A percentile compares a stretch with the other conserved stretches of the same genome.
These are phyloP conservation scores for Exocentrus adspersus DNA, from an alignment of 2,888 invertebrate species.

Conservation along the genomic window DNA sequence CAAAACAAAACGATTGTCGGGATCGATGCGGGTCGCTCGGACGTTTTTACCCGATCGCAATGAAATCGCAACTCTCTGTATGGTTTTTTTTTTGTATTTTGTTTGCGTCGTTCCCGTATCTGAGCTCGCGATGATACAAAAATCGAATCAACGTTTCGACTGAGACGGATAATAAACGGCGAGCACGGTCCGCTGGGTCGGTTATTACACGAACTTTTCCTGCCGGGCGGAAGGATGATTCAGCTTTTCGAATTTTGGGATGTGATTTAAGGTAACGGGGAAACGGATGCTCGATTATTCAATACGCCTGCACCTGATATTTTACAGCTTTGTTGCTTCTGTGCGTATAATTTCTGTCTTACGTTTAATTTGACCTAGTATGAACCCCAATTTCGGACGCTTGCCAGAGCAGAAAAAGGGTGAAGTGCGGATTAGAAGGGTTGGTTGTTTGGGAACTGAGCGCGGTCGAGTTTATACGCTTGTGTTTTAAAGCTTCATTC, in stretches of 20 bases:
- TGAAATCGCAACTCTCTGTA: conserved; percentile 47
- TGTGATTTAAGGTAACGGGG: too few species aligned
- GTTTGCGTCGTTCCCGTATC: conserved; percentile 48
- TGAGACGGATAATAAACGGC: conserved; percentile 44
- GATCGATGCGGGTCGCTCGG: too few species aligned
- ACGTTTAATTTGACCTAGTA: conserved; percentile 11
- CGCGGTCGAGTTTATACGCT: too few species aligned
- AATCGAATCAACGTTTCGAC: conserved; percentile 41
- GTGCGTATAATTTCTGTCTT: neutral
- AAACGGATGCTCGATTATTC: too few species aligned
- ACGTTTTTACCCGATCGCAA: too few species aligned
- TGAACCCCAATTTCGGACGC: neutral
- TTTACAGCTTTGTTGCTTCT: neutral
- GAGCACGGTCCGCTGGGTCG: conserved; percentile 37
- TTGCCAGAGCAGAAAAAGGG: conserved; percentile 5
- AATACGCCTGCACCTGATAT: too few species aligned
- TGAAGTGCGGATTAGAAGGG: conserved; percentile 21
- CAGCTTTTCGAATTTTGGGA: too few species aligned
- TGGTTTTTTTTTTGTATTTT: conserved; percentile 49
- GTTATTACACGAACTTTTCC: conserved; percentile 18
- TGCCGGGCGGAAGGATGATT: too few species aligned
- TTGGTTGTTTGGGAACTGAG: neutral
- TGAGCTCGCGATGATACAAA: conserved; percentile 50
- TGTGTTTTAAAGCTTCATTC: neutral
- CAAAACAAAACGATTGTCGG: too few species aligned